Evolutionary conservation across 1,140 invertebrate species (phyloP), one percentile per base, ranked within the genome.

Genomic region (Drosophila pseudoananassae): DNA sequence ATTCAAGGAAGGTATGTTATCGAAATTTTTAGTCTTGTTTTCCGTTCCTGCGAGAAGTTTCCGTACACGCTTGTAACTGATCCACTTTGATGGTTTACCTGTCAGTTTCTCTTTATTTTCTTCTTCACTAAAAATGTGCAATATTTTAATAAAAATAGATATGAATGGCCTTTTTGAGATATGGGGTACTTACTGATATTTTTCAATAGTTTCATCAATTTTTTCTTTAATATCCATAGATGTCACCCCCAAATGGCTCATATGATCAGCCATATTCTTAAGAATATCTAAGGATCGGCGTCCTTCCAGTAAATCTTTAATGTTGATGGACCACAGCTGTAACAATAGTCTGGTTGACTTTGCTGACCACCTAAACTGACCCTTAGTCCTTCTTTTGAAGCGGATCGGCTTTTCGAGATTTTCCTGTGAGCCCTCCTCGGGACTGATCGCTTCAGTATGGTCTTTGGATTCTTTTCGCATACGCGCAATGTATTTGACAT

Each of bases 161-260:
- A 10, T 31, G 1, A 36, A 10, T 14, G n/a, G 4, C 6, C 40
- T 4, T 8, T 8, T 17, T 17, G 6, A 9, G 40, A 17, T 6
- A 15, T 17, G 5, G 0, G 4, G 10, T 43, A 17, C 15, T 38
- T 56, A 76, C 80, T 46, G 61, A 36, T 60, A 83, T 46, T 60
- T 64, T 17, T 66, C 52, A 9, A 51, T 52, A 29, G 84, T 51
- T 15, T 57, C 59, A 17, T 79, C 76, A n/a, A 84, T 50, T 64
- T 76, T 76, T 9, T 50, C 52, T 17, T 72, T 83, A 0, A 83
- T 27, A 23, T 83, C 80, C 7, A 20, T 12, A 3, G n/a, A 14
- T 3, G 40, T 78, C 2, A 49, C 12, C 1, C 54, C 50, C 27
- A 76, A 71, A 9, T 56, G 17, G 1, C 29, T 6, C 55, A 83